These are phyloP conservation scores for Hyles lineata DNA, from an alignment of 2,888 invertebrate species.

Conservation along the genomic window DNA sequence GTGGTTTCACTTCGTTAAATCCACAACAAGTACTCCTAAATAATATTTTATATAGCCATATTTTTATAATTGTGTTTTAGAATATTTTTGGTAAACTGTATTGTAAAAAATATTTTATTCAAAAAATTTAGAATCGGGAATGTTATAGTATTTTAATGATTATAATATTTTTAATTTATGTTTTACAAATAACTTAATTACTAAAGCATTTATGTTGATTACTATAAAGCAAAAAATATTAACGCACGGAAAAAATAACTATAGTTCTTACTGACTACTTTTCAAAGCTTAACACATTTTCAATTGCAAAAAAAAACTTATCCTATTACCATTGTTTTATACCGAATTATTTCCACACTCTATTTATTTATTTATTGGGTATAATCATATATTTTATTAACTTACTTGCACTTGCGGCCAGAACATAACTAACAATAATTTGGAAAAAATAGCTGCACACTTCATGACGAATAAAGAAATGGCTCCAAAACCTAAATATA, in stretches of 20 bases:
- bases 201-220: not conserved
- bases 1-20: slow-evolving; percentile 28
- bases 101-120: not conserved
- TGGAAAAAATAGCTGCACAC: not conserved
- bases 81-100: slow-evolving; percentile 20
- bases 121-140: not conserved
- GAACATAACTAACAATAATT: slow-evolving; percentile 32
- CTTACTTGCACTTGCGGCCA: slow-evolving; percentile 57
- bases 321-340: slow-evolving; percentile 4
- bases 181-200: not conserved
- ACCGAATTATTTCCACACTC: not conserved
- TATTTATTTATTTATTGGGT: not conserved
- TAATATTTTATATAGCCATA: not conserved
- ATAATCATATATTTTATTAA: slow-evolving; percentile 5
- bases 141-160: not conserved
- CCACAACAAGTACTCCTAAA: slow-evolving; percentile 17
- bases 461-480: not conserved
- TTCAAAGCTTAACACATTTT: not conserved
- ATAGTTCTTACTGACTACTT: not conserved
- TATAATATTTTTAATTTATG: not conserved
- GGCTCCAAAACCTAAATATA: not conserved
- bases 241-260: not conserved
- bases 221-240: not conserved
- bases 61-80: not conserved
- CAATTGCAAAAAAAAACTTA: not conserved